phyloP scores from a whole-genome alignment of 2,888 invertebrate genomes.

The Microctonus aethiopoides region DNA sequence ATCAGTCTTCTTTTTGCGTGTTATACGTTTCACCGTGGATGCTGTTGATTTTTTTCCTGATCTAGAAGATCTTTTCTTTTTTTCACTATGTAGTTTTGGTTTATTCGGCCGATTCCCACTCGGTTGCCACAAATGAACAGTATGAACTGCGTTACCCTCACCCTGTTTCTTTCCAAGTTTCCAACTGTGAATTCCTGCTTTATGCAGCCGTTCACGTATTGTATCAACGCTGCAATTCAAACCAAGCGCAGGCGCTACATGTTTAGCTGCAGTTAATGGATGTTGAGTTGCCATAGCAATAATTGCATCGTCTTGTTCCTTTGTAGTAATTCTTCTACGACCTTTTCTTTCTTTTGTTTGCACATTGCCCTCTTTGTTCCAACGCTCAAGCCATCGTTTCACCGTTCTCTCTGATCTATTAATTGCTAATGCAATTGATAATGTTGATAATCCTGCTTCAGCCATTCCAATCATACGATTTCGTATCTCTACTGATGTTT shows the following conservation, averaged over 20 bases:
- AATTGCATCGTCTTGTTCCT: slow-evolving; percentile 65
- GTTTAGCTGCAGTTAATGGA: slow-evolving; percentile 64
- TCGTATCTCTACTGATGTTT: slow-evolving; percentile 64
- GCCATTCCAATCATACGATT: slow-evolving; percentile 66
- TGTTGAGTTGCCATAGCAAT: slow-evolving; percentile 64
- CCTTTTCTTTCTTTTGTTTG: slow-evolving; percentile 65
- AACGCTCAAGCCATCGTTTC: slow-evolving; percentile 64
- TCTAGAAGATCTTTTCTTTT: slow-evolving; percentile 48
- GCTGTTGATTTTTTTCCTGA: slow-evolving; percentile 47
- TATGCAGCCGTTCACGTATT: slow-evolving; percentile 62
- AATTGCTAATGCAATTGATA: slow-evolving; percentile 64
- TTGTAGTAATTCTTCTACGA: slow-evolving; percentile 62
- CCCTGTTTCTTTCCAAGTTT: slow-evolving; percentile 65
- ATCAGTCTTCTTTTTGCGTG: slow-evolving; percentile 46
- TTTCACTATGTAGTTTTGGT: slow-evolving; percentile 54
- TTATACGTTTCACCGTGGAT: slow-evolving; percentile 35
- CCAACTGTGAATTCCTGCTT: slow-evolving; percentile 66
- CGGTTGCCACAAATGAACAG: slow-evolving; percentile 64
- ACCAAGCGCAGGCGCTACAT: slow-evolving; percentile 63
- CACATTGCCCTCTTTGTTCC: slow-evolving; percentile 65
- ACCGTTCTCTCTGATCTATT: slow-evolving; percentile 65
- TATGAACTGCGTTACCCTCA: slow-evolving; percentile 63
- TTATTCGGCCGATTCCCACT: slow-evolving; percentile 64
- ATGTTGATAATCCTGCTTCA: slow-evolving; percentile 62
- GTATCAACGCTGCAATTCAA: slow-evolving; percentile 65